Conservation (phyloP, 2,113 vertebrate genomes). For the Progne subis region DNA sequence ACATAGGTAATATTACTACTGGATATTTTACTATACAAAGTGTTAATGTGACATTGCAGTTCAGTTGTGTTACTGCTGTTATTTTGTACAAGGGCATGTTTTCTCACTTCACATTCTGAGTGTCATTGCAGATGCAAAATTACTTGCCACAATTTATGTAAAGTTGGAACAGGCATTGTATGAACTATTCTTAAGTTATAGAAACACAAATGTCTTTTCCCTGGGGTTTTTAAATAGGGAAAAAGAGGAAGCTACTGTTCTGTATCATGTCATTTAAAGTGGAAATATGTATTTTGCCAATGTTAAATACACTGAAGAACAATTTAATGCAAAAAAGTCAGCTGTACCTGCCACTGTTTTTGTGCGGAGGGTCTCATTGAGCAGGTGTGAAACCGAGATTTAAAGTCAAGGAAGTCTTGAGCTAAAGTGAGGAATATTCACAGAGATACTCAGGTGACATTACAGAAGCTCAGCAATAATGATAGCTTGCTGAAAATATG, state of each 20-base stretch:
- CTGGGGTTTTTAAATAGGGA: not conserved
- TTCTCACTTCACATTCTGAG: not conserved
- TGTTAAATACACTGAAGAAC: not conserved
- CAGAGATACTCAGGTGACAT: not conserved
- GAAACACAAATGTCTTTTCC: not conserved
- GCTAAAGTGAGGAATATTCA: not conserved
- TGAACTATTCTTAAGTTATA: not conserved
- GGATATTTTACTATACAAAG: not conserved
- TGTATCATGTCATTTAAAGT: not conserved
- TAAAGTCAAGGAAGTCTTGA: not conserved
- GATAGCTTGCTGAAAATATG: not conserved
- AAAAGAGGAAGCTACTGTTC: not conserved
- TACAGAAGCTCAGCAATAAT: not conserved
- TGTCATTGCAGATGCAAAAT: not conserved
- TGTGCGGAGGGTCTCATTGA: not conserved
- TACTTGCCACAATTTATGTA: not conserved
- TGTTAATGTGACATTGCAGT: not conserved
- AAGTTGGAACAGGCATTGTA: rapidly evolving
- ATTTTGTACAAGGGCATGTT: not conserved
- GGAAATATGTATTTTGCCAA: not conserved
- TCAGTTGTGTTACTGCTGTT: not conserved
- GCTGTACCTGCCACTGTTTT: not conserved
- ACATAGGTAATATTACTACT: constrained; percentile 76
- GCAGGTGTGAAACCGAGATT: not conserved
- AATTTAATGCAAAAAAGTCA: not conserved